phyloP scores from a whole-genome alignment of 1,140 invertebrate species.

The Euwallacea fornicatus region DNA sequence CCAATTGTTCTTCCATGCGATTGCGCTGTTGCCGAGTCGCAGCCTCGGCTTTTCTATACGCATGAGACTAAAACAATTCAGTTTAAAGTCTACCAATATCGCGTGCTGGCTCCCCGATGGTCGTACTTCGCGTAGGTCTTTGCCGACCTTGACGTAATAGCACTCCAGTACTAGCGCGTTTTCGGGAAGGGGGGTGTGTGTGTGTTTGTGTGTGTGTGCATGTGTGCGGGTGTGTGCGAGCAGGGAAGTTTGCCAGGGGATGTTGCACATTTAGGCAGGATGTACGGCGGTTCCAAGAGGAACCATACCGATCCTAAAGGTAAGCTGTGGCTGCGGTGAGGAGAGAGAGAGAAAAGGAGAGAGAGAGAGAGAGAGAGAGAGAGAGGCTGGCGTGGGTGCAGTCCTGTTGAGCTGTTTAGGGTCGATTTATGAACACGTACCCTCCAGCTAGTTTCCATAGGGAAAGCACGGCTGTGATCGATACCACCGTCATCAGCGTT shows the following conservation, averaged over 20 bases:
- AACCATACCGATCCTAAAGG: not conserved
- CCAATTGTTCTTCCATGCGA: not conserved
- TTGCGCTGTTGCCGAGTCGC: not conserved
- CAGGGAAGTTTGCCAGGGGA: not conserved
- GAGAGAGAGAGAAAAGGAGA: too few relatives aligned
- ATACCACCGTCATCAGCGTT: too few relatives aligned
- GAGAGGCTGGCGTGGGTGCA: not conserved
- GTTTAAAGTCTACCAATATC: slow-evolving; percentile 1
- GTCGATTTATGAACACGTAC: not conserved
- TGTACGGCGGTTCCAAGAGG: not conserved
- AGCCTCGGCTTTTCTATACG: not conserved
- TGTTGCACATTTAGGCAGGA: not conserved
- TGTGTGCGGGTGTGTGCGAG: not conserved
- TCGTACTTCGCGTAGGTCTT: not conserved
- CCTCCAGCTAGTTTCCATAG: not conserved
- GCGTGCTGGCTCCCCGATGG: not conserved
- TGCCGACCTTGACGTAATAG: slow-evolving; percentile 1
- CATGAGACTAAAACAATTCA: slow-evolving; percentile 3
- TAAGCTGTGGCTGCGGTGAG: not conserved
- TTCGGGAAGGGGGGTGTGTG: too few relatives aligned
- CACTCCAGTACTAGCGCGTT: not conserved
- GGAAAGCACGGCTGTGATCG: too few relatives aligned
- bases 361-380: too few relatives aligned
- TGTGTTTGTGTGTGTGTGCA: too few relatives aligned
- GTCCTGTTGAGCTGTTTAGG: too few relatives aligned